Conservation (phyloP, 2,888 invertebrate genomes). For the Synergus itoensis region DNA sequence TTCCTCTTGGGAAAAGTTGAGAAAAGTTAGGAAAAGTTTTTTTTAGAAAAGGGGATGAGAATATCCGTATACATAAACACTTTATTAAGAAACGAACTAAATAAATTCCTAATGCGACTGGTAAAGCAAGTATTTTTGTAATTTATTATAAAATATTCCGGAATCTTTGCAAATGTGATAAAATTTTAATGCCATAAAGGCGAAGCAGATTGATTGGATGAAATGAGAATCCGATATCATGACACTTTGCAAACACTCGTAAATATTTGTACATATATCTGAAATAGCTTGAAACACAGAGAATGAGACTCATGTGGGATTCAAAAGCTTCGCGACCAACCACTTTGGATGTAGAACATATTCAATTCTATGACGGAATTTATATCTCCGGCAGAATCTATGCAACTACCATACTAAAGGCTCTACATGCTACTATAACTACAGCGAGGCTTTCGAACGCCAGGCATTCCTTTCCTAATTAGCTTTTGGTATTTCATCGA, state of each 20-base stretch:
- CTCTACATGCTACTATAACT: constrained; percentile 30
- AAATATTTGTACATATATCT: constrained; percentile 8
- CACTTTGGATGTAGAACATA: constrained; percentile 22
- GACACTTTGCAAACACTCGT: constrained; percentile 25
- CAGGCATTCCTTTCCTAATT: constrained; percentile 37
- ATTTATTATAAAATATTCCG: too few relatives aligned
- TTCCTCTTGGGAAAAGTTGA: background rate
- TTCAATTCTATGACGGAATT: constrained; percentile 33
- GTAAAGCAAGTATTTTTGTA: too few relatives aligned
- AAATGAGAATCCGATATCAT: background rate
- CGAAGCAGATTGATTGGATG: background rate
- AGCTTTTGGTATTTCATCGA: constrained; percentile 40
- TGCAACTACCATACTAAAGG: constrained; percentile 15
- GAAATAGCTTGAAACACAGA: constrained; percentile 12
- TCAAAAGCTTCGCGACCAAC: constrained; percentile 29
- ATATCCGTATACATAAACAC: too few relatives aligned
- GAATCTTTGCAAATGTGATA: background rate
- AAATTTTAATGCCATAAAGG: background rate
- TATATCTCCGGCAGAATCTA: constrained; percentile 30
- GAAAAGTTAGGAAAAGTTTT: too few relatives aligned
- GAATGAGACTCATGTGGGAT: constrained; percentile 4
- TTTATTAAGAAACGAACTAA: background rate
- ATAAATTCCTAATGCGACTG: background rate
- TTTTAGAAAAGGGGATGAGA: too few relatives aligned
- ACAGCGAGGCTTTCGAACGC: constrained; percentile 31